phyloP scores from a whole-genome alignment of 2,888 invertebrate genomes.

The Cremastinae sp. region DNA sequence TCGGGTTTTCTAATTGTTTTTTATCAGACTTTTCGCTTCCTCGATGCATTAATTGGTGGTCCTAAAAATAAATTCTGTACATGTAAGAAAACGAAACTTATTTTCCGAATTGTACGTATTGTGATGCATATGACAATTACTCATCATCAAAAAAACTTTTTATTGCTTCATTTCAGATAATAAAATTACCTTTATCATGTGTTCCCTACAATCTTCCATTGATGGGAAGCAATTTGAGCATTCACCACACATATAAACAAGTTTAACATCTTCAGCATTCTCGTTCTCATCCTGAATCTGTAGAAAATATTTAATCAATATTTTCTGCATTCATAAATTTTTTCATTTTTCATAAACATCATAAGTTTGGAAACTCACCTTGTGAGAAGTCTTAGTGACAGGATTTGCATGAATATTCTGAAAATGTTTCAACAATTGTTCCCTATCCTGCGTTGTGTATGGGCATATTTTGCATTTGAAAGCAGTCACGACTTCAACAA shows the following conservation, averaged over 20 bases:
- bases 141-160: constrained; percentile 9
- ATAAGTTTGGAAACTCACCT: constrained; percentile 17
- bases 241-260: constrained; percentile 81
- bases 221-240: constrained; percentile 81
- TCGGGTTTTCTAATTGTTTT: constrained; percentile 36
- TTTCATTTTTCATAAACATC: background rate
- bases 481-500: constrained; percentile 82
- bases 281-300: constrained; percentile 61
- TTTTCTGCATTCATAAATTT: background rate
- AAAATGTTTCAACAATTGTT: constrained; percentile 78
- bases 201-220: constrained; percentile 80
- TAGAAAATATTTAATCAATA: constrained; percentile 16
- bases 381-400: constrained; percentile 53
- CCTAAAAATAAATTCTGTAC: constrained; percentile 58
- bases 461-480: constrained; percentile 82
- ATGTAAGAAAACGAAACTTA: no score
- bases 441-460: constrained; percentile 80
- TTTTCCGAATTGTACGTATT: no score
- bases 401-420: constrained; percentile 73
- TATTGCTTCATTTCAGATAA: constrained; percentile 41
- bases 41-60: constrained; percentile 71
- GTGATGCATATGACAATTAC: background rate
- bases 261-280: constrained; percentile 70
- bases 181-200: constrained; percentile 81
- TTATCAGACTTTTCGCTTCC: constrained; percentile 50